Evolutionary conservation across 2,797 vertebrate species (phyloP), one percentile per base, ranked within the genome.

Genomic region (Margarornis squamiger): DNA sequence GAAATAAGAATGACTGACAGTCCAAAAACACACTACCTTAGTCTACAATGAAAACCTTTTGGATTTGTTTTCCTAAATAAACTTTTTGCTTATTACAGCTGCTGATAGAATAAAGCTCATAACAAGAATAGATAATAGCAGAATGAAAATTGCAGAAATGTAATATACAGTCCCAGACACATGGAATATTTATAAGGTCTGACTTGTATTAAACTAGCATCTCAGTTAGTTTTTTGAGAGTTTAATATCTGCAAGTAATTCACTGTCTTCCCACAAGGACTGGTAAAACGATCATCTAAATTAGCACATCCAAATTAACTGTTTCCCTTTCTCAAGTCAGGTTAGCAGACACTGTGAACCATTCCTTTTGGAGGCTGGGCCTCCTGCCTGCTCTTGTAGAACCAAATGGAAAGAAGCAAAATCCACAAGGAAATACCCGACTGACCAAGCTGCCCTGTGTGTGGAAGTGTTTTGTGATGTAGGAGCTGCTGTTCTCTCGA

Each of bases 181-280:
- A 86, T 88, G 74, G 93, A 96, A 96, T 96, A 97, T 95, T 97
- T 96, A 94, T 96, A 92, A 94, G 24, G 63, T 59, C 80, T 93
- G 59, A 38, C 73, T 88, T 92, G 81, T 80, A 93, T 94, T 96
- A 91, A 94, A 80, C 58, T 80, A 73, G n/a, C 55, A 88, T 74
- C 77, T 92, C 87, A 68, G 86, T 71, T 2, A 2, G 49, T 80
- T 93, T 96, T 95, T 61, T 92, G 88, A 91, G 68, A 86, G 91
- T 96, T 96, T 94, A 91, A 96, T 97, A 97, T 95, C 93, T 88
- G 89, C 68, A 87, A 92, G 65, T 75, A 94, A 96, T 96, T 96
- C 41, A 85, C 83, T 86, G 55, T 88, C 73, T 96, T 92, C 84
- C 93, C 94, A 88, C 29, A 94, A 92, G 83, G 76, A 83, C 38